Base-by-base conservation (phyloP, 2,888 invertebrate genomes). In the Amphipyra tragopoginis region DNA sequence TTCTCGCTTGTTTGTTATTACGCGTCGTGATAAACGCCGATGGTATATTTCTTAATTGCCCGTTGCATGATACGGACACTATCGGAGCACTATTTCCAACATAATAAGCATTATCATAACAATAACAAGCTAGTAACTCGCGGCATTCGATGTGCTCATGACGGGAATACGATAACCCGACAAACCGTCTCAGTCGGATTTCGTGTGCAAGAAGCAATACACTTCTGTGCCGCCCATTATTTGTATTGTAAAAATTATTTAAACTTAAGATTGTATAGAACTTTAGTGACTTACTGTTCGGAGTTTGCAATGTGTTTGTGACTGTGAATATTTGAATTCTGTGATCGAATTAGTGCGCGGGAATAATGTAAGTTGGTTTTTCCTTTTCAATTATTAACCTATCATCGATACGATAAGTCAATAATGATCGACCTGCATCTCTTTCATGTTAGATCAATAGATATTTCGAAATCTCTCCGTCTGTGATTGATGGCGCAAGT, bases 31-130 rank as follows among this genome's bases (percentile, higher is more conserved):
- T 87, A 90, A 90, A 89, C 88, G 73, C 75, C 75, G 82, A 86
- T 86, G 84, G 84, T 90, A 90, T 90, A 88, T 86, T 91, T 91
- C 90, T 93, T 93, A 93, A 93, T 94, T 93, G 84, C 90, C 87
- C 84, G 89, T 89, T 88, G 91, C 91, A 87, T 87, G 93, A 93
- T 93, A 93, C 80, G 85, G 85, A 78, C 91, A 87, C 90, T 93
- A 94, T 93, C 93, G 87, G 82, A 71, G 80, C 89, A 89, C 88
- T 90, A 92, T 93, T 93, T 90, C 89, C 89, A 93, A 92, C 92
- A 92, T 93, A 93, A 93, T 92, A 93, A 92, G 89, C 86, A 92
- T 93, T 94, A 94, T 94, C 94, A 90, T 88, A 91, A 93, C 90
- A 94, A 94, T 92, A 94, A 94, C 93, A 94, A 90, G 89, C 85